Conservation (phyloP, 2,113 vertebrate species). For the Corvus cornix region DNA sequence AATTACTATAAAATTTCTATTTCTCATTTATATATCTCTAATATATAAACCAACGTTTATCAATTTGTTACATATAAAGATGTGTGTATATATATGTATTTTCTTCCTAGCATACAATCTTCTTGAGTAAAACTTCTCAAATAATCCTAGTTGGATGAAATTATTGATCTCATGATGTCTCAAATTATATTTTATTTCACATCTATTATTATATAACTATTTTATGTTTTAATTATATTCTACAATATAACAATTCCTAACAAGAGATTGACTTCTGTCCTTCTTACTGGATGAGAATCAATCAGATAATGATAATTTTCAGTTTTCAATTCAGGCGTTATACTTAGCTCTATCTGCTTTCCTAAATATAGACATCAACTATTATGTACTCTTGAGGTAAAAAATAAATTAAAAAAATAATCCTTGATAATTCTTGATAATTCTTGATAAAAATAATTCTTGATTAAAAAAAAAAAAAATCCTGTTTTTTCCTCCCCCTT, state of each 20-base stretch:
- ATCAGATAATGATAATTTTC: background rate
- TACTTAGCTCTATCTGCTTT: background rate
- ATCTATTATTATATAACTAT: background rate
- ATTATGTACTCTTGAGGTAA: background rate
- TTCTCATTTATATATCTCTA: background rate
- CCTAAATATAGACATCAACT: background rate
- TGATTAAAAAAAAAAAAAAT: background rate
- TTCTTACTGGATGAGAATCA: background rate
- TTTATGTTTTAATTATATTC: background rate
- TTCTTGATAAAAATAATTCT: too few species aligned
- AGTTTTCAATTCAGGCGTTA: background rate
- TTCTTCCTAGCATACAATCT: background rate
- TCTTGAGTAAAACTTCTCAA: background rate
- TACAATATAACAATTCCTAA: background rate
- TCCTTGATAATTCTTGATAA: too few species aligned
- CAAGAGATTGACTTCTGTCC: background rate
- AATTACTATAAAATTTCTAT: background rate
- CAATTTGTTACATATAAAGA: background rate
- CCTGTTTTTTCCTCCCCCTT: accelerated
- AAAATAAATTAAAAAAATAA: too few species aligned
- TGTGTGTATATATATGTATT: accelerated
- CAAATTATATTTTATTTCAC: background rate
- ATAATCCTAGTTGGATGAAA: background rate
- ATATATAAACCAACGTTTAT: background rate
- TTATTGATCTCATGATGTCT: background rate